These are phyloP conservation scores for Cydia pomonella DNA, from an alignment of 1,140 invertebrate species.

Conservation along the genomic window DNA sequence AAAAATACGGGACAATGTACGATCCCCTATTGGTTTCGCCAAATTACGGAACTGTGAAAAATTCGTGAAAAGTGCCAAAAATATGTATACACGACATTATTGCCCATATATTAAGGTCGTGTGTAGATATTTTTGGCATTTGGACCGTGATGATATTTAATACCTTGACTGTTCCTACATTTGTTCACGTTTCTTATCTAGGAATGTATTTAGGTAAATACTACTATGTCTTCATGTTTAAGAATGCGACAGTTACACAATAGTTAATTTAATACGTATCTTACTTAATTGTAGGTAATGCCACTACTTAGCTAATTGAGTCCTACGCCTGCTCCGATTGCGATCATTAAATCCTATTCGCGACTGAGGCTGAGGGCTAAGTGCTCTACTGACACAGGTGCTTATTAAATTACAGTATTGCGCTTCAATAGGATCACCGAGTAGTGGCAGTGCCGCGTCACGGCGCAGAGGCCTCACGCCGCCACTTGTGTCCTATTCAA, in stretches of 20 bases:
- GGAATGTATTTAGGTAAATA: too few species aligned
- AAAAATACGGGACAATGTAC: too few species aligned
- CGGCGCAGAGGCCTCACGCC: too few species aligned
- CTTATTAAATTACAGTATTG: constrained; percentile 28
- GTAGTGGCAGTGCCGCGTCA: neutral
- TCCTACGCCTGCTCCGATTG: neutral
- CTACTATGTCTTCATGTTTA: neutral
- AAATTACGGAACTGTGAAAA: too few species aligned
- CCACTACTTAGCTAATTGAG: neutral
- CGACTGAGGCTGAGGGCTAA: constrained; percentile 1
- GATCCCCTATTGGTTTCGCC: too few species aligned
- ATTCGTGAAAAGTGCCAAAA: too few species aligned
- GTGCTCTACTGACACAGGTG: constrained; percentile 3
- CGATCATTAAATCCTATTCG: constrained; percentile 15
- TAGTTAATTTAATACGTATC: neutral
- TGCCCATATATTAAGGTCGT: too few species aligned
- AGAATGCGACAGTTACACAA: neutral
- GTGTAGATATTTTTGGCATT: too few species aligned
- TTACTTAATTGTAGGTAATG: neutral
- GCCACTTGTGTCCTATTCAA: neutral
- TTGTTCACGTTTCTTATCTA: too few species aligned
- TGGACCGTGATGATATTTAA: too few species aligned
- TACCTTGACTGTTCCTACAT: too few species aligned
- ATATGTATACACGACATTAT: too few species aligned
- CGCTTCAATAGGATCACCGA: constrained; percentile 15